phyloP scores from a whole-genome alignment of 2,888 invertebrate species.

The Andrena praecox region DNA sequence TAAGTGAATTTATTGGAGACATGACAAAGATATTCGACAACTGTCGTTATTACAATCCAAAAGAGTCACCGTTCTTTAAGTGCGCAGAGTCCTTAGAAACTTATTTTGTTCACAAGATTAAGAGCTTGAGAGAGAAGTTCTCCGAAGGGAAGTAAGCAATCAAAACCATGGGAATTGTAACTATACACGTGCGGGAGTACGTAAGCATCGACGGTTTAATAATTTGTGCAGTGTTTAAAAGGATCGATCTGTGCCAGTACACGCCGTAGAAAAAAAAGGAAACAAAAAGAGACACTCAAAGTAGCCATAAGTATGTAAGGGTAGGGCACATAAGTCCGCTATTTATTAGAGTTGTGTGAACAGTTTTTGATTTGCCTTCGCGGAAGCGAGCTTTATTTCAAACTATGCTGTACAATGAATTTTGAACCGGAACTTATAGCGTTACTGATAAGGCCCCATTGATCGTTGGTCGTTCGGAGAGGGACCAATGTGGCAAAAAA shows the following conservation, averaged over 20 bases:
- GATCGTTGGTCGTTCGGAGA: background rate
- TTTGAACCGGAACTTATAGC: slow-evolving; percentile 65
- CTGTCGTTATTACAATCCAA: slow-evolving; percentile 98
- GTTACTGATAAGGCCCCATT: slow-evolving; percentile 13
- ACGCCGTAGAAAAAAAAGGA: slow-evolving; percentile 32
- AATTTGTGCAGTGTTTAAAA: slow-evolving; percentile 58
- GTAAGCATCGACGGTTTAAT: slow-evolving; percentile 40
- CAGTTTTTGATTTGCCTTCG: slow-evolving; percentile 56
- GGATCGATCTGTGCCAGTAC: slow-evolving; percentile 73
- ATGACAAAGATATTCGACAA: slow-evolving; percentile 99
- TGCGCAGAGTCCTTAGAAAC: slow-evolving; percentile 98
- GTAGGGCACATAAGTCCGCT: slow-evolving; percentile 71
- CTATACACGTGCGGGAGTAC: slow-evolving; percentile 62
- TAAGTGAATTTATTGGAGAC: slow-evolving; percentile 98
- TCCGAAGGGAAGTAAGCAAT: slow-evolving; percentile 86
- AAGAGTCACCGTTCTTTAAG: slow-evolving; percentile 97
- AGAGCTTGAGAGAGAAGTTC: slow-evolving; percentile 93
- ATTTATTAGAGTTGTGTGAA: slow-evolving; percentile 79
- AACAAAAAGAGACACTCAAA: slow-evolving; percentile 62
- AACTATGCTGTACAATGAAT: slow-evolving; percentile 57
- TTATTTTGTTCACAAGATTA: slow-evolving; percentile 97
- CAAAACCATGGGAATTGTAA: slow-evolving; percentile 47
- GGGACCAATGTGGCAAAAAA: too few species aligned
- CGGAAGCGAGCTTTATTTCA: slow-evolving; percentile 46
- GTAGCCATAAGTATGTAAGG: slow-evolving; percentile 71